A percentile compares a stretch with the other conserved stretches of the same genome.
phyloP scores from a whole-genome alignment of 53 echinoderm and acorn worm species.

The Antedon mediterranea region DNA sequence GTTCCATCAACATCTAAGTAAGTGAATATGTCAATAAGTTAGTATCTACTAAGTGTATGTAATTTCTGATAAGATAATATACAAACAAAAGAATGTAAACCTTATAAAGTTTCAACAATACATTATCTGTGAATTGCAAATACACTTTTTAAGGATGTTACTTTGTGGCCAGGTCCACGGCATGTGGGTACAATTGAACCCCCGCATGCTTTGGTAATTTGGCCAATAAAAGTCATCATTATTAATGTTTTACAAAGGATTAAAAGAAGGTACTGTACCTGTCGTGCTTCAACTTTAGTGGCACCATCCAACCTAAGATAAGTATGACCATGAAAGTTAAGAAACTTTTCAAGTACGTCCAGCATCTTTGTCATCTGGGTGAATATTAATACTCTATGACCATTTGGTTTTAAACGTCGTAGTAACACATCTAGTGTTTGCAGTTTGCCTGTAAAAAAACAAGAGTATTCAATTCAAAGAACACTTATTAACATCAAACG shows the following conservation, averaged over 20 bases:
- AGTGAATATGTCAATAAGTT: no score
- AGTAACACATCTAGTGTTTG: constrained; percentile 69
- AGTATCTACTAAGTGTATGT: no score
- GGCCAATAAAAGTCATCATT: background rate
- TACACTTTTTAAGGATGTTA: background rate
- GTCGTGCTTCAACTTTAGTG: constrained; percentile 90
- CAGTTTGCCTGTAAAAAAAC: constrained; percentile 49
- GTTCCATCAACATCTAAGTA: constrained; percentile 77
- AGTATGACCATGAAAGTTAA: constrained; percentile 94
- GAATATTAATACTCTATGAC: constrained; percentile 77
- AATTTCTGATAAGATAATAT: no score
- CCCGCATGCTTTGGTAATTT: background rate
- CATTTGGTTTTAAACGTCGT: constrained; percentile 47
- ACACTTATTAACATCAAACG: no score
- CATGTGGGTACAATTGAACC: background rate
- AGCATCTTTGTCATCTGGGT: constrained; percentile 99
- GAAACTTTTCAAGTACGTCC: constrained; percentile 91
- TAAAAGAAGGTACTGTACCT: constrained; percentile 31
- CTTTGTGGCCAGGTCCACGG: background rate
- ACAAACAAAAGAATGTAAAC: background rate
- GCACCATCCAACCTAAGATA: constrained; percentile 95
- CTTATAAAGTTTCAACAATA: background rate
- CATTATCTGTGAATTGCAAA: background rate
- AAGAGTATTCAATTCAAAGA: no score
- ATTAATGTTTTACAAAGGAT: background rate